These are phyloP conservation scores for Camponotus fellah DNA, from an alignment of 2,888 invertebrate genomes.

Conservation along the genomic window DNA sequence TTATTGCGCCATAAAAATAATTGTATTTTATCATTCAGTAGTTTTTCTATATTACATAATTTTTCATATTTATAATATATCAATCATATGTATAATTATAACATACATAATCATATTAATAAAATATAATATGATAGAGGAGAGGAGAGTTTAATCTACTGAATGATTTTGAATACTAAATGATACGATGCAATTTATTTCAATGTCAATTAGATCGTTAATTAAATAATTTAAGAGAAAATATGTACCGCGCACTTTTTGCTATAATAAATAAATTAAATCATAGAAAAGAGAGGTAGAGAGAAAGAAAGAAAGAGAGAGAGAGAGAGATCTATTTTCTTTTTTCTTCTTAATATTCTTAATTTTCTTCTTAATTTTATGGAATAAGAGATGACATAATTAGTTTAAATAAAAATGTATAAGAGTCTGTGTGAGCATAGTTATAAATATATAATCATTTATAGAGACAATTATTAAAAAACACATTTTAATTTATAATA, in stretches of 20 bases:
- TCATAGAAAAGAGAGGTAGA: not conserved
- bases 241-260: not conserved
- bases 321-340: not conserved
- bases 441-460: not conserved
- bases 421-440: not conserved
- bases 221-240: not conserved
- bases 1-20: not conserved
- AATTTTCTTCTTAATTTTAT: too few species aligned
- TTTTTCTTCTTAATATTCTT: not conserved
- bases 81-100: too few species aligned
- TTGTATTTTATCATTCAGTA: not conserved
- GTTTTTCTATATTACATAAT: not conserved
- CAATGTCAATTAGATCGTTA: not conserved
- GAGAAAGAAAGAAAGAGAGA: too few species aligned
- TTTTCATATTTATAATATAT: not conserved
- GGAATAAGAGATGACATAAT: too few species aligned
- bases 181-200: not conserved
- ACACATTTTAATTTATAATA: not conserved
- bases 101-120: not conserved
- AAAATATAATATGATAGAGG: not conserved
- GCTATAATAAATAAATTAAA: not conserved
- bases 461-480: not conserved
- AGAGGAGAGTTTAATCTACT: not conserved
- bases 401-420: not conserved
- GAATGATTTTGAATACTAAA: too few species aligned